Evolutionary conservation across 2,113 vertebrate species (phyloP).

Genomic region (Trachemys scripta): DNA sequence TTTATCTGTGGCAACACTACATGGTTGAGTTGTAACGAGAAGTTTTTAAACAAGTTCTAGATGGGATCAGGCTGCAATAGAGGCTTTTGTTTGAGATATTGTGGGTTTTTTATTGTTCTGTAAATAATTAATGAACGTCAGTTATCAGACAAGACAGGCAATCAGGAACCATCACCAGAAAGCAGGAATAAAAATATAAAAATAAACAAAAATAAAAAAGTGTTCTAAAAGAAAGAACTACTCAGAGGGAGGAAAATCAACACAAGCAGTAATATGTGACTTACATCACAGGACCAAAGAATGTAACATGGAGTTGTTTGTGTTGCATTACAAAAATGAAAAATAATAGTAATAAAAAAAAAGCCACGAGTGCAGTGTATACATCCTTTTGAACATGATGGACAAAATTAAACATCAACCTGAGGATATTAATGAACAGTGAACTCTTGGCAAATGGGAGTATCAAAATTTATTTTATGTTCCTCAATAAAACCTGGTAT

Average conservation of each 20-base stretch:
- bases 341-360: neutral
- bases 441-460: slow-evolving; percentile 5
- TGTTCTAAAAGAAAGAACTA: slow-evolving; percentile 80
- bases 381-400: slow-evolving; percentile 48
- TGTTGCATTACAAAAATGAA: slow-evolving; percentile 60
- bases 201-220: slow-evolving; percentile 64
- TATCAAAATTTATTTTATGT: neutral
- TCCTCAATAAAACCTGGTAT: slow-evolving; percentile 12
- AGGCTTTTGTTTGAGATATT: slow-evolving; percentile 88
- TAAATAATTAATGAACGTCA: slow-evolving; percentile 80
- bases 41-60: slow-evolving; percentile 83
- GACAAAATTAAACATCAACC: slow-evolving; percentile 43
- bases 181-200: slow-evolving; percentile 84
- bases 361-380: slow-evolving; percentile 22
- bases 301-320: slow-evolving; percentile 68
- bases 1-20: slow-evolving; percentile 75
- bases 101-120: slow-evolving; percentile 76
- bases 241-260: slow-evolving; percentile 76
- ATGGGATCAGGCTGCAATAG: slow-evolving; percentile 99
- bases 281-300: slow-evolving; percentile 78
- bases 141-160: slow-evolving; percentile 99
- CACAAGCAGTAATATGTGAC: slow-evolving; percentile 79
- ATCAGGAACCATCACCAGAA: slow-evolving; percentile 98
- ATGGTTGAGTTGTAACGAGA: slow-evolving; percentile 75
- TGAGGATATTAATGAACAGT: neutral